phyloP scores from a whole-genome alignment of 2,888 invertebrate genomes.

The Amblyjoppa proteus region DNA sequence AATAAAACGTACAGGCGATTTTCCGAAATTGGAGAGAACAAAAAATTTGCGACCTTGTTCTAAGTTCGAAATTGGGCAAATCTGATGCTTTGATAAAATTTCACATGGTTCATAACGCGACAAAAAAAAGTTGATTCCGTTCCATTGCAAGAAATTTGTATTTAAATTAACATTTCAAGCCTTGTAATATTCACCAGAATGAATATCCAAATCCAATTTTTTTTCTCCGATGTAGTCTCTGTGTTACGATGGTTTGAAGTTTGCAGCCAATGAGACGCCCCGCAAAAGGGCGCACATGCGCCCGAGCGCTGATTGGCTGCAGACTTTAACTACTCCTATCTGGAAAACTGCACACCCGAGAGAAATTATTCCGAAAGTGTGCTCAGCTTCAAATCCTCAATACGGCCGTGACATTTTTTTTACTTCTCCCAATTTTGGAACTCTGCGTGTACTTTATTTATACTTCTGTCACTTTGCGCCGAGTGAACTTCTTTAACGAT shows the following conservation, averaged over 20 bases:
- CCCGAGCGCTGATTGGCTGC: neutral
- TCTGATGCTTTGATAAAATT: neutral
- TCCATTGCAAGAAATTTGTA: neutral
- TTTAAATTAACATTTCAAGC: neutral
- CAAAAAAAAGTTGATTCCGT: too few species aligned
- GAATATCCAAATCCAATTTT: neutral
- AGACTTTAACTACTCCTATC: neutral
- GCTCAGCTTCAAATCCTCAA: neutral
- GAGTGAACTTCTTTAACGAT: conserved; percentile 27
- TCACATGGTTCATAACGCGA: neutral
- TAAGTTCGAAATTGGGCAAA: neutral
- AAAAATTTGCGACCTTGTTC: neutral
- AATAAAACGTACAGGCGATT: neutral
- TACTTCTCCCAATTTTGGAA: neutral
- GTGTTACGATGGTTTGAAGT: neutral
- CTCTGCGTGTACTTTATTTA: neutral
- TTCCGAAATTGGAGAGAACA: neutral
- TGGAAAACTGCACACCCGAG: neutral
- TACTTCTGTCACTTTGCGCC: conserved; percentile 7
- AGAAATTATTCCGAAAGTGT: neutral
- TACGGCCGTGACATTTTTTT: neutral
- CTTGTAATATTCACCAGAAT: neutral
- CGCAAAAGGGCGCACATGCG: neutral
- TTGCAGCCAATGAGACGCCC: neutral
- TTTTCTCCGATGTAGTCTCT: neutral